Evolutionary conservation across 1,140 invertebrate species (phyloP).

Genomic region (Gonatopus flavifemur): DNA sequence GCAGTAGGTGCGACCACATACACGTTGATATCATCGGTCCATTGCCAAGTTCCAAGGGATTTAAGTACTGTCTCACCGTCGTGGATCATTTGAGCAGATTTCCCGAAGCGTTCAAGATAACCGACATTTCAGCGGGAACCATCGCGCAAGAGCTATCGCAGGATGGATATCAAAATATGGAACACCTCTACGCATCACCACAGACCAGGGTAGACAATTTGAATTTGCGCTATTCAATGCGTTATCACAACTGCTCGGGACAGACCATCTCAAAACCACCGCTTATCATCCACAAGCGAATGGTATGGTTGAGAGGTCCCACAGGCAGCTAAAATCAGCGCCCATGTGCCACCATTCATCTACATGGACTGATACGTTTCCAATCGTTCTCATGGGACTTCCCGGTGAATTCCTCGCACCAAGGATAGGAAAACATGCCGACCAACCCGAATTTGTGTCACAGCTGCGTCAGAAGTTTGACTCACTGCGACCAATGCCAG

Average conservation of each 20-base stretch:
- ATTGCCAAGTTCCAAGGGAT: background rate
- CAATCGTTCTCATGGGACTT: no score
- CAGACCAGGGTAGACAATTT: background rate
- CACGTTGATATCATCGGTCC: constrained; percentile 3
- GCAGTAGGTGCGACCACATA: constrained; percentile 28
- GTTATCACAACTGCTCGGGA: constrained; percentile 27
- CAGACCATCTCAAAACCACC: constrained; percentile 9
- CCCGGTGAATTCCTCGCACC: no score
- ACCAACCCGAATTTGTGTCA: no score
- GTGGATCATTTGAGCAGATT: constrained; percentile 16
- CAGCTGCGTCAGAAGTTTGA: no score
- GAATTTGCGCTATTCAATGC: background rate
- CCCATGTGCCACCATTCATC: no score
- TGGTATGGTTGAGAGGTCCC: constrained; percentile 33
- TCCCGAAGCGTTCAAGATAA: background rate
- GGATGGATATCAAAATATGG: background rate
- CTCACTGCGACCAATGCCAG: no score
- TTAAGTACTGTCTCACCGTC: constrained; percentile 5
- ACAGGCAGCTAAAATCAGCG: constrained; percentile 12
- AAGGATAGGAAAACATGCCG: no score
- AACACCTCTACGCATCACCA: background rate
- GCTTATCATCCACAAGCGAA: constrained; percentile 36
- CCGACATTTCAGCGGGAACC: background rate
- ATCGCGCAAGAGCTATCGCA: background rate
- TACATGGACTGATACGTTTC: no score